Conservation (phyloP, 2,797 vertebrate species). For the Tenualosa thibaudeaui region DNA sequence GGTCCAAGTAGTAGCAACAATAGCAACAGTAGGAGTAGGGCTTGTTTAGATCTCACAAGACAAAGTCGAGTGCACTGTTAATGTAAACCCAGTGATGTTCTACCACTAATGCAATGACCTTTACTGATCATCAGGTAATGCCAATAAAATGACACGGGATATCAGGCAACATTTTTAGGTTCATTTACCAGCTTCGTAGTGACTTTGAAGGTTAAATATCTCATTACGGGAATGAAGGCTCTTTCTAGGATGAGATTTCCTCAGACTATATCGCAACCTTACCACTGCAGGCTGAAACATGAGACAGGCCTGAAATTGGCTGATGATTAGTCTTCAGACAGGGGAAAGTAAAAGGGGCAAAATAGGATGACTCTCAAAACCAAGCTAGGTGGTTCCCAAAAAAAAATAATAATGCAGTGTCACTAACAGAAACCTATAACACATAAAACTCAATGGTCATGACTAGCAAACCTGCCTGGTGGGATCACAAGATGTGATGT, state of each 20-base stretch:
- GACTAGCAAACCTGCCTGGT: not conserved
- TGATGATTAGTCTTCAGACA: not conserved
- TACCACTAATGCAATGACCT: constrained; percentile 15
- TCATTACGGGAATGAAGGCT: no score
- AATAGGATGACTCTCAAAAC: not conserved
- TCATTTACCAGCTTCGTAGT: no score
- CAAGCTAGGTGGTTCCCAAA: not conserved
- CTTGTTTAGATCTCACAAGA: not conserved
- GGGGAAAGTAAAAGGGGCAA: not conserved
- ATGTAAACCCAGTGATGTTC: constrained; percentile 10
- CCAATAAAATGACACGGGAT: not conserved
- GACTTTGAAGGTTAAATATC: no score
- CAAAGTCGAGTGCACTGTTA: not conserved
- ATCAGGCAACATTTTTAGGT: no score
- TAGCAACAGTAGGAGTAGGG: not conserved
- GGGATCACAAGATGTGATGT: not conserved
- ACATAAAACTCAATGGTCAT: not conserved
- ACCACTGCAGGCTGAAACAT: not conserved
- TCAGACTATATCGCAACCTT: not conserved
- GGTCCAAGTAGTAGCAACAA: no score
- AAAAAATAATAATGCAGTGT: not conserved
- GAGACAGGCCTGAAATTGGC: not conserved
- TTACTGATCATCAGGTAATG: not conserved
- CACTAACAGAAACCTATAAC: not conserved
- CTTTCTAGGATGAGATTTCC: not conserved